These are phyloP conservation scores for Triops longicaudatus DNA, from an alignment of 1,140 invertebrate species.

Conservation along the genomic window DNA sequence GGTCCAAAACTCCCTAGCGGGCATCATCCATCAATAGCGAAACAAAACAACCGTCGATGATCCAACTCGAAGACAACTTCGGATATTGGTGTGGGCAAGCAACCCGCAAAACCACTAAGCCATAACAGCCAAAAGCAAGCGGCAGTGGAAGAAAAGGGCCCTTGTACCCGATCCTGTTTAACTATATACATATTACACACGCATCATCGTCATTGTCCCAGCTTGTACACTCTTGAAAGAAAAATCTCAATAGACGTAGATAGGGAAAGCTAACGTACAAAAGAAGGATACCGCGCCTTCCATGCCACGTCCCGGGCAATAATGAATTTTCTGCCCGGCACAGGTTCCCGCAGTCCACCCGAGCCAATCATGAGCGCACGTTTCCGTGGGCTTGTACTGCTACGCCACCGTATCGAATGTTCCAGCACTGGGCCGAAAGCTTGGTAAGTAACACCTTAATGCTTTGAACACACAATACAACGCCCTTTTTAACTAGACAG, in stretches of 20 bases:
- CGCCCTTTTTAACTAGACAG: too few relatives aligned
- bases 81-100: neutral
- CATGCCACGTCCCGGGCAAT: too few relatives aligned
- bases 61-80: conserved; percentile 1
- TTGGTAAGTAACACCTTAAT: too few relatives aligned
- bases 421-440: neutral
- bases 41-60: neutral
- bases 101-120: neutral
- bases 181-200: neutral
- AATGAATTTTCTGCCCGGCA: too few relatives aligned
- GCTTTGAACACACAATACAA: too few relatives aligned
- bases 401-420: neutral
- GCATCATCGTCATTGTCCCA: neutral
- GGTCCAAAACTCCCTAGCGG: neutral
- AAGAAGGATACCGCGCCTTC: too few relatives aligned
- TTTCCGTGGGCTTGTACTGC: neutral
- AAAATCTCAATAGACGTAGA: neutral
- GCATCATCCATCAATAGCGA: conserved; percentile 11
- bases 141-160: too few relatives aligned
- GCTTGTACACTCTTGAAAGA: neutral
- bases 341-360: neutral
- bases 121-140: too few relatives aligned
- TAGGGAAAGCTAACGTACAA: too few relatives aligned
- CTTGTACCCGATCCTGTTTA: too few relatives aligned
- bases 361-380: neutral